A percentile compares a stretch with the other conserved stretches of the same genome.
Conservation (phyloP, 2,797 vertebrate genomes). For the Leuciscus waleckii region DNA sequence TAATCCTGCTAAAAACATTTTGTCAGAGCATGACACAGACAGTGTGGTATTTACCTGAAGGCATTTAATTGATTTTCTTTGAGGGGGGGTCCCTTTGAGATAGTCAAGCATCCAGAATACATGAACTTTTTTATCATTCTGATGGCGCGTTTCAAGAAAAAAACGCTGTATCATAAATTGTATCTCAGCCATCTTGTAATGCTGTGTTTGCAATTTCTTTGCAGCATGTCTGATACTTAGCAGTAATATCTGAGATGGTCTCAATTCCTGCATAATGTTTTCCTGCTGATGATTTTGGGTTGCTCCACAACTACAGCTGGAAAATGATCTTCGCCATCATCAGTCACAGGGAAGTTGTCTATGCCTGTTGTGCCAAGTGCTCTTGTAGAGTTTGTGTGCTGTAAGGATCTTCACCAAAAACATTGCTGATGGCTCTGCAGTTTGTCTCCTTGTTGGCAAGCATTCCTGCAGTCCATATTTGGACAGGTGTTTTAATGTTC, state of each 20-base stretch:
- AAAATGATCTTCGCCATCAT: neutral
- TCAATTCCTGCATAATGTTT: conserved; percentile 1
- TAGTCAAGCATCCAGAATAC: too few relatives aligned
- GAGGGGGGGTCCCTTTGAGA: too few relatives aligned
- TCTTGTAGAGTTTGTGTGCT: neutral
- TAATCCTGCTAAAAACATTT: neutral
- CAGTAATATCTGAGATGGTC: neutral
- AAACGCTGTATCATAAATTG: neutral
- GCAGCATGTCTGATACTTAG: neutral
- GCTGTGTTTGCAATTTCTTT: neutral
- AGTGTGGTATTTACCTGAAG: too few relatives aligned
- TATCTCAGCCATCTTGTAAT: neutral
- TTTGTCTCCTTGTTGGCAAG: too few relatives aligned
- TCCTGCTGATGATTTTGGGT: conserved; percentile 2
- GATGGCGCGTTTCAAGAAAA: neutral
- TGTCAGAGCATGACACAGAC: too few relatives aligned
- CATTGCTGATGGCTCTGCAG: too few relatives aligned
- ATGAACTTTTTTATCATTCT: neutral
- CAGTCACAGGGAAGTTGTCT: neutral
- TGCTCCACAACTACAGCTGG: conserved; percentile 11
- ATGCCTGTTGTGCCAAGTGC: neutral
- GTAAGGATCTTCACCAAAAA: too few relatives aligned
- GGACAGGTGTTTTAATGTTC: too few relatives aligned
- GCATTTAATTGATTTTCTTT: too few relatives aligned
- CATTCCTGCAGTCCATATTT: too few relatives aligned